These are phyloP conservation scores for Myotis findleyi DNA, from an alignment of 2,797 vertebrate species.

Conservation along the genomic window DNA sequence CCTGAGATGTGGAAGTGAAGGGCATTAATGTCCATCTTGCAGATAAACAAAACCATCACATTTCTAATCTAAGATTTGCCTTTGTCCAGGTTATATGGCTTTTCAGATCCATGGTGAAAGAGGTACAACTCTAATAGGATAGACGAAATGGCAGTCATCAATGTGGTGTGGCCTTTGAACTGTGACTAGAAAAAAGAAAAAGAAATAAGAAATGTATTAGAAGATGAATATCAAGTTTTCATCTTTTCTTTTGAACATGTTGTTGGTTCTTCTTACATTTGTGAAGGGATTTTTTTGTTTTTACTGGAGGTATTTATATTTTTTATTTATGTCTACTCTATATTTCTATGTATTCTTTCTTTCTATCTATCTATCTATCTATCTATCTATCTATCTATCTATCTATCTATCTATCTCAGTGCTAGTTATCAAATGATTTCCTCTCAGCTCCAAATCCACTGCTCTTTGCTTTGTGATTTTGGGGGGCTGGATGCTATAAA, in stretches of 20 bases:
- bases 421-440: neutral
- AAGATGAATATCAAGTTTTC: conserved; percentile 7
- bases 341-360: neutral
- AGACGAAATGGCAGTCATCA: neutral
- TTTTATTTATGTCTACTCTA: neutral
- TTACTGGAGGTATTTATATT: neutral
- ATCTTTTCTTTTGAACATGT: neutral
- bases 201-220: conserved; percentile 23
- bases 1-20: conserved; percentile 45
- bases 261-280: neutral
- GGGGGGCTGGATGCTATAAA: neutral
- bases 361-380: neutral
- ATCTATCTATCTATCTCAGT: neutral
- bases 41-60: neutral
- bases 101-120: neutral
- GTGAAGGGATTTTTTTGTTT: conserved; percentile 44
- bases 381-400: neutral
- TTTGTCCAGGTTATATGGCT: neutral
- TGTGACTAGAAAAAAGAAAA: conserved; percentile 31
- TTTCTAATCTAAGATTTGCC: conserved; percentile 52
- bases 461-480: neutral
- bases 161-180: neutral
- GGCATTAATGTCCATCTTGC: conserved; percentile 21
- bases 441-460: neutral
- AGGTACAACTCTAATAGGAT: neutral